phyloP scores from a whole-genome alignment of 1,140 invertebrate genomes.

The Drosophila arizonae region DNA sequence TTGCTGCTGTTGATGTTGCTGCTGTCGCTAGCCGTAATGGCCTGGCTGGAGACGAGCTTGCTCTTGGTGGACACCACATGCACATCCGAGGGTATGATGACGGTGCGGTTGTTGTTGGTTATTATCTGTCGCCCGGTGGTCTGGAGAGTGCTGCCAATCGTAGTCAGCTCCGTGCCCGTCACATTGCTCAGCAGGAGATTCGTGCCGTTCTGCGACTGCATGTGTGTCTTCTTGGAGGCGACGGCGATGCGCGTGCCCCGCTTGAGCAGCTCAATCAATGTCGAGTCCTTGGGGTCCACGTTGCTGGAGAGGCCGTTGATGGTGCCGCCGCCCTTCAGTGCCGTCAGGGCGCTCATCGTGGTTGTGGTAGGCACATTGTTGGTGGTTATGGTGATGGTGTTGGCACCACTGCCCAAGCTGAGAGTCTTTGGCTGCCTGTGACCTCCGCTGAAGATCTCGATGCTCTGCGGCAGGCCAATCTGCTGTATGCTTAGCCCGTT shows the following conservation, averaged over 20 bases:
- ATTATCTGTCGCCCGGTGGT: conserved; percentile 71
- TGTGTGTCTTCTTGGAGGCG: conserved; percentile 79
- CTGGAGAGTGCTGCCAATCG: conserved; percentile 47
- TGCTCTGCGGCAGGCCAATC: conserved; percentile 76
- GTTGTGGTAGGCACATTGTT: conserved; percentile 73
- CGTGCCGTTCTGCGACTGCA: conserved; percentile 42
- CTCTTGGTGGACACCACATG: conserved; percentile 73
- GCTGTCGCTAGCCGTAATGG: conserved; percentile 8
- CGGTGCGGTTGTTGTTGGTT: conserved; percentile 76
- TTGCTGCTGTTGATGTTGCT: conserved; percentile 17
- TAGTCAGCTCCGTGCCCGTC: conserved; percentile 38
- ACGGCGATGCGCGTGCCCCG: conserved; percentile 88
- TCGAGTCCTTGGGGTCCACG: conserved; percentile 84
- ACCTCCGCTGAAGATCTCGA: conserved; percentile 74
- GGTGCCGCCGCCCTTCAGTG: conserved; percentile 56
- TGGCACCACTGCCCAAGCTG: conserved; percentile 61
- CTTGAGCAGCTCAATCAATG: conserved; percentile 86
- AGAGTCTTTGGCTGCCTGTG: conserved; percentile 65
- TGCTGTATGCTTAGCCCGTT: conserved; percentile 67
- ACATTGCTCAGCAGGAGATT: conserved; percentile 48
- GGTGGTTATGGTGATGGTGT: conserved; percentile 74
- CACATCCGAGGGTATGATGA: conserved; percentile 79
- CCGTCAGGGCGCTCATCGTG: conserved; percentile 68
- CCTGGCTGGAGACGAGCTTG: conserved; percentile 42
- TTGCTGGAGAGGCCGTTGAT: conserved; percentile 51